Evolutionary conservation across 2,888 invertebrate species (phyloP).

Genomic region (Corythucha ciliata): DNA sequence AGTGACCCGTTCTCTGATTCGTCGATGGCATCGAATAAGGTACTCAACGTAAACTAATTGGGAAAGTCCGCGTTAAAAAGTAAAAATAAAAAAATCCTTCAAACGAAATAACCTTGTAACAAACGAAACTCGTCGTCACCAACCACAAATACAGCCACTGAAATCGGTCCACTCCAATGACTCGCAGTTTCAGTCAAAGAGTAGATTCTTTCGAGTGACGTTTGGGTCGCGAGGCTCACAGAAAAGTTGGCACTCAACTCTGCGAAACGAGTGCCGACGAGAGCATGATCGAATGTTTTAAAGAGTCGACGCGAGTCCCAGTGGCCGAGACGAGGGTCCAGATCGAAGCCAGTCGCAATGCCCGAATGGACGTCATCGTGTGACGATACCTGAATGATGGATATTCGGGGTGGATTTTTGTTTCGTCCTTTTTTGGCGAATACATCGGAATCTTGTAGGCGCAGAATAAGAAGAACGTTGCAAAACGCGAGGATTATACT

Average conservation of each 20-base stretch:
- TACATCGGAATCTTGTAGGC: no score
- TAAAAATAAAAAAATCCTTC: no score
- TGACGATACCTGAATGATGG: no score
- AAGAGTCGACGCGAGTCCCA: no score
- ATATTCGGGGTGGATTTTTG: no score
- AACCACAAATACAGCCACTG: slow-evolving; percentile 67
- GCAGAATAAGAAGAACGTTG: no score
- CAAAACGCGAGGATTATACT: no score
- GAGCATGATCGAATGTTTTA: no score
- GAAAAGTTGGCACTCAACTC: slow-evolving; percentile 48
- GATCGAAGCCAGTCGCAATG: no score
- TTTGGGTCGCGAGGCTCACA: slow-evolving; percentile 73
- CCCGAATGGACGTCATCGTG: no score
- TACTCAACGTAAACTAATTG: slow-evolving; percentile 59
- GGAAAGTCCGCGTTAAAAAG: slow-evolving; percentile 7
- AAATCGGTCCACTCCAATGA: slow-evolving; percentile 78
- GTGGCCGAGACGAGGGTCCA: no score
- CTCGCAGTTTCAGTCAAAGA: slow-evolving; percentile 66
- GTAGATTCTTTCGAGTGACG: slow-evolving; percentile 68
- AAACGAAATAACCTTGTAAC: slow-evolving; percentile 43
- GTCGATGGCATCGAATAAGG: slow-evolving; percentile 61
- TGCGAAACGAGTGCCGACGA: slow-evolving; percentile 57
- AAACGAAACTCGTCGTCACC: slow-evolving; percentile 65
- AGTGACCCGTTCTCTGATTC: slow-evolving; percentile 61
- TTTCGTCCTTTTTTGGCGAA: no score